phyloP scores from a whole-genome alignment of 1,140 invertebrate genomes.

The Pseudoatta argentina region DNA sequence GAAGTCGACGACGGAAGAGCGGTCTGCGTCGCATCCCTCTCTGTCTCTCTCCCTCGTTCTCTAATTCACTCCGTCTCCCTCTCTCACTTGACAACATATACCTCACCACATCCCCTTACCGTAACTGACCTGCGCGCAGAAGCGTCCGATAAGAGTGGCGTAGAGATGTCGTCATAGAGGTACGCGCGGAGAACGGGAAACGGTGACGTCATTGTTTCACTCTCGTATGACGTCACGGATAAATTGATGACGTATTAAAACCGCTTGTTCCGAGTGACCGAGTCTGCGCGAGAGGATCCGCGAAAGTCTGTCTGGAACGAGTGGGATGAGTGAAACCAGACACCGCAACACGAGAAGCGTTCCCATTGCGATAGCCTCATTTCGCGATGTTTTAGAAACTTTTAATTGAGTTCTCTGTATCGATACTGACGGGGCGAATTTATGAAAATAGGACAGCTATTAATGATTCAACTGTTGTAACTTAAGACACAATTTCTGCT shows the following conservation, averaged over 20 bases:
- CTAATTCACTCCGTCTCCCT: slow-evolving; percentile 29
- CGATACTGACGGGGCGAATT: slow-evolving; percentile 19
- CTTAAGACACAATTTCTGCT: background rate
- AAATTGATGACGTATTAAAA: slow-evolving; percentile 60
- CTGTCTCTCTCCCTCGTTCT: background rate
- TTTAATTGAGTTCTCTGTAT: slow-evolving; percentile 41
- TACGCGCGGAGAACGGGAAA: slow-evolving; percentile 23
- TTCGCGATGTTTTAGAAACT: slow-evolving; percentile 27
- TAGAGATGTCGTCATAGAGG: slow-evolving; percentile 6
- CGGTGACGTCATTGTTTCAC: slow-evolving; percentile 55
- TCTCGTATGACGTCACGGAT: slow-evolving; percentile 37
- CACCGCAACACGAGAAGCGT: background rate
- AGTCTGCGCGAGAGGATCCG: slow-evolving; percentile 42
- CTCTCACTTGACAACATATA: slow-evolving; percentile 33
- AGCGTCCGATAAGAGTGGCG: slow-evolving; percentile 50
- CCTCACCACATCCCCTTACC: background rate
- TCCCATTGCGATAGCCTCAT: background rate
- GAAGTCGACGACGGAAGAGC: slow-evolving; percentile 56
- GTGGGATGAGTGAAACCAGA: slow-evolving; percentile 7
- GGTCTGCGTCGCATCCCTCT: background rate
- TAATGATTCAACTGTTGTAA: slow-evolving; percentile 2
- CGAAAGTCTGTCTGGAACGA: slow-evolving; percentile 16
- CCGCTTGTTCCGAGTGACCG: slow-evolving; percentile 34
- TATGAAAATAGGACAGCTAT: slow-evolving; percentile 5
- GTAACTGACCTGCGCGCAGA: slow-evolving; percentile 31